Evolutionary conservation across 2,888 invertebrate genomes (phyloP).

Genomic region (Incurvaria masculella): DNA sequence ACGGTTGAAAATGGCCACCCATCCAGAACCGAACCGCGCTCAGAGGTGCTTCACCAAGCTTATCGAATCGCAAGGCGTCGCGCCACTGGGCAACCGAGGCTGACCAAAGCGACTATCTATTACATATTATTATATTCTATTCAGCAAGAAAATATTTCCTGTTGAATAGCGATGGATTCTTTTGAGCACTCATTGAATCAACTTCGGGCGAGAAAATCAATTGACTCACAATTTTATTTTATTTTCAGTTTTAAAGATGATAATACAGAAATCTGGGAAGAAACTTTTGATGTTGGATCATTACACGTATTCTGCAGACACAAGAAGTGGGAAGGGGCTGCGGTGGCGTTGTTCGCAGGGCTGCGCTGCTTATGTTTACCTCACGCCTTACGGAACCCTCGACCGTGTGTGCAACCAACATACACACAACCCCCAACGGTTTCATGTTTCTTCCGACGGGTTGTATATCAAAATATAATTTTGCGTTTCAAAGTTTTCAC

Average conservation of each 20-base stretch:
- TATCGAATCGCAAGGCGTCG: no score
- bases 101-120: no score
- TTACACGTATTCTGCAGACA: not conserved
- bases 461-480: slow-evolving; percentile 2
- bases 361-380: slow-evolving; percentile 5
- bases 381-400: slow-evolving; percentile 1
- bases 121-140: no score
- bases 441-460: not conserved
- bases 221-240: no score
- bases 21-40: no score
- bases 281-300: not conserved
- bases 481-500: not conserved
- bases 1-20: no score
- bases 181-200: no score
- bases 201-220: no score
- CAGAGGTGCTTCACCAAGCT: no score
- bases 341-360: slow-evolving; percentile 1
- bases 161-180: no score
- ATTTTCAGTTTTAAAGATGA: slow-evolving; percentile 15
- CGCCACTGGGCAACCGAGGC: no score
- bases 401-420: slow-evolving; percentile 1
- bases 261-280: slow-evolving; percentile 19
- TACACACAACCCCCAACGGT: not conserved
- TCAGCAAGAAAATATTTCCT: no score
- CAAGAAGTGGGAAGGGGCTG: not conserved